Conservation (phyloP, 1,140 invertebrate genomes). For the Drosophila tsacasi region DNA sequence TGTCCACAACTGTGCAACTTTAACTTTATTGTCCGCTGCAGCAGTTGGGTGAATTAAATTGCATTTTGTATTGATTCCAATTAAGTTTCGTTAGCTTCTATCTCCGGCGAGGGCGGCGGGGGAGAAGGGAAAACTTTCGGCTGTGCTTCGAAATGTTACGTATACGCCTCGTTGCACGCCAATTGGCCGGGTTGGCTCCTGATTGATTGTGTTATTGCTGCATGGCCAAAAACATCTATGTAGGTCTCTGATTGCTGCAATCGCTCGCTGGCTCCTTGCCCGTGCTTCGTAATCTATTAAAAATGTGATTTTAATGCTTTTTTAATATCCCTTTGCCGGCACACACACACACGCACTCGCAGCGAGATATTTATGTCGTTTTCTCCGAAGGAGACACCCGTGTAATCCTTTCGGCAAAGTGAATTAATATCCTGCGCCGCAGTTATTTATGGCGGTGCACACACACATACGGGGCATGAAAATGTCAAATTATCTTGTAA, state of each 20-base stretch:
- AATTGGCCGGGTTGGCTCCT: slow-evolving; percentile 26
- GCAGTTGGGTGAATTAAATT: slow-evolving; percentile 46
- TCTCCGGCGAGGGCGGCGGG: background rate
- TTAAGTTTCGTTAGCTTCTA: slow-evolving; percentile 35
- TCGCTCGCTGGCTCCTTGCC: background rate
- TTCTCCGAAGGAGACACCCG: slow-evolving; percentile 5
- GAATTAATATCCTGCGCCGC: slow-evolving; percentile 23
- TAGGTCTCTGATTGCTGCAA: background rate
- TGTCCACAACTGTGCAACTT: background rate
- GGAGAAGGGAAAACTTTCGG: slow-evolving; percentile 14
- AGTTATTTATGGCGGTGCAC: slow-evolving; percentile 27
- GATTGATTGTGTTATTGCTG: slow-evolving; percentile 63
- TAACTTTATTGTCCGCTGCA: background rate
- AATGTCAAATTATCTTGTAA: slow-evolving; percentile 51
- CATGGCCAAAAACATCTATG: background rate
- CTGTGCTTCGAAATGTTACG: slow-evolving; percentile 19
- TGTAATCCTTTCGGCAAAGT: slow-evolving; percentile 48
- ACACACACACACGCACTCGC: background rate
- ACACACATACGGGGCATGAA: slow-evolving; percentile 37
- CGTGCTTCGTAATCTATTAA: slow-evolving; percentile 58
- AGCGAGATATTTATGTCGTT: slow-evolving; percentile 52
- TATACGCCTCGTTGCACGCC: slow-evolving; percentile 49
- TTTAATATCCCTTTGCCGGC: slow-evolving; percentile 51
- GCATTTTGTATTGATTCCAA: slow-evolving; percentile 70
- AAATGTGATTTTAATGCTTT: slow-evolving; percentile 74